Conservation (phyloP, 2,888 invertebrate genomes). For the Eurois occulta region DNA sequence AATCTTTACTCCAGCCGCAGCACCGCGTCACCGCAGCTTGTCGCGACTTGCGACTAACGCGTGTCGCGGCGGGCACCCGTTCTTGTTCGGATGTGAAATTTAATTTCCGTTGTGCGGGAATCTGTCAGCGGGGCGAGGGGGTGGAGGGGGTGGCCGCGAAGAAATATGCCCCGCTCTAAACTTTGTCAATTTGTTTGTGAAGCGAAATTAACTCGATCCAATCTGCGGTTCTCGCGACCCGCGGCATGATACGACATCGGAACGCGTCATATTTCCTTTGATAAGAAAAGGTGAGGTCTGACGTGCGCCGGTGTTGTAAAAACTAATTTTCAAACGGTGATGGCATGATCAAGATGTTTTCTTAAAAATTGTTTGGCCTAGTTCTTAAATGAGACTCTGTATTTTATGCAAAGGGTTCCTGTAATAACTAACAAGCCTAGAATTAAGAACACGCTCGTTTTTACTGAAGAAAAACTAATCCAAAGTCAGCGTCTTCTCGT, state of each 20-base stretch:
- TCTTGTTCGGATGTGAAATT: constrained; percentile 91
- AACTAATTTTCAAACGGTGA: constrained; percentile 43
- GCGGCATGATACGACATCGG: constrained; percentile 82
- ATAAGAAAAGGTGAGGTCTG: constrained; percentile 76
- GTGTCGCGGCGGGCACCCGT: constrained; percentile 84
- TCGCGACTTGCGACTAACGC: constrained; percentile 80
- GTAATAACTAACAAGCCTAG: neutral
- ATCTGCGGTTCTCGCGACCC: constrained; percentile 84
- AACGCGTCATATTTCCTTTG: constrained; percentile 81
- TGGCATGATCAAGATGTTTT: constrained; percentile 29
- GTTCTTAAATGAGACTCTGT: neutral
- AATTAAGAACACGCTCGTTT: neutral
- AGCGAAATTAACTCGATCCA: constrained; percentile 91
- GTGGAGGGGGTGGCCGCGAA: constrained; percentile 81
- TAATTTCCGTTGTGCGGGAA: constrained; percentile 90
- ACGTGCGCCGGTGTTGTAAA: constrained; percentile 60
- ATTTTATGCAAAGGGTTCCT: neutral
- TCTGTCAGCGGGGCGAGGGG: constrained; percentile 80
- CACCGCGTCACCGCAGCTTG: constrained; percentile 72
- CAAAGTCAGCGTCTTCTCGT: neutral
- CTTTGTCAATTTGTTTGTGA: constrained; percentile 91
- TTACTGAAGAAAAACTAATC: neutral
- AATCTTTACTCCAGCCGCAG: constrained; percentile 74
- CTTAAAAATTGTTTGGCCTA: constrained; percentile 23
- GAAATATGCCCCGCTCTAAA: constrained; percentile 90